Percentiles rank a stretch among this genome's conserved stretches.
Conservation (phyloP, 2,113 vertebrate species). For the Prinia subflava region DNA sequence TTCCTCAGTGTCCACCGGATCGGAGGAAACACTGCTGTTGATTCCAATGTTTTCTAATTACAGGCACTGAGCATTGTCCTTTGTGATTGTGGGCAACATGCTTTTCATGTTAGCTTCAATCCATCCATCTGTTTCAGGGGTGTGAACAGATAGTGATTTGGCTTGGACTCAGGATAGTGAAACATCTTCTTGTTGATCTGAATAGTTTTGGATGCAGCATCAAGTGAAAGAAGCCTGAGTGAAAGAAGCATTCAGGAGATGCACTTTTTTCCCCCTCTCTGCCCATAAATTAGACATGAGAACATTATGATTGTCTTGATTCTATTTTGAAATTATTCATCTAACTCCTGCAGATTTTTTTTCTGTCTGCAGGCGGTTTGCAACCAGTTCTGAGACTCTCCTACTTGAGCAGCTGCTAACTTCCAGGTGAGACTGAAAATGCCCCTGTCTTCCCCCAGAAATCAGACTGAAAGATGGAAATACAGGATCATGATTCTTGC, state of each 20-base stretch:
- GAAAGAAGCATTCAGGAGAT: constrained; percentile 43
- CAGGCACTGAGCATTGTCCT: background rate
- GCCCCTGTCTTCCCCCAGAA: background rate
- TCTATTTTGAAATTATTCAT: constrained; percentile 48
- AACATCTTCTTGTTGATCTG: constrained; percentile 17
- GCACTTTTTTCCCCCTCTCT: background rate
- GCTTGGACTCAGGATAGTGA: background rate
- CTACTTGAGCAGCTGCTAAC: background rate
- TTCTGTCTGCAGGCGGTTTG: background rate
- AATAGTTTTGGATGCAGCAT: constrained; percentile 3
- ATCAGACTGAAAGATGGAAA: background rate
- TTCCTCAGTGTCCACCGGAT: background rate
- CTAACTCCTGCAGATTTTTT: constrained; percentile 2
- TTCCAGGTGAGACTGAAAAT: background rate
- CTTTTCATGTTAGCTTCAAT: background rate
- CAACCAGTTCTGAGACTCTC: background rate
- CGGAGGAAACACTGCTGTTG: background rate
- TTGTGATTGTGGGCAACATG: background rate
- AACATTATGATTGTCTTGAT: constrained; percentile 53
- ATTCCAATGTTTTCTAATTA: background rate
- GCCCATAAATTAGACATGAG: constrained; percentile 33
- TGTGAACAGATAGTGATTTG: background rate
- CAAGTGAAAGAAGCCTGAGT: constrained; percentile 6
- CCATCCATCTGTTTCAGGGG: background rate
- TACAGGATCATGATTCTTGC: background rate